Evolutionary conservation across 2,797 vertebrate species (phyloP).

Genomic region (Clamator glandarius): DNA sequence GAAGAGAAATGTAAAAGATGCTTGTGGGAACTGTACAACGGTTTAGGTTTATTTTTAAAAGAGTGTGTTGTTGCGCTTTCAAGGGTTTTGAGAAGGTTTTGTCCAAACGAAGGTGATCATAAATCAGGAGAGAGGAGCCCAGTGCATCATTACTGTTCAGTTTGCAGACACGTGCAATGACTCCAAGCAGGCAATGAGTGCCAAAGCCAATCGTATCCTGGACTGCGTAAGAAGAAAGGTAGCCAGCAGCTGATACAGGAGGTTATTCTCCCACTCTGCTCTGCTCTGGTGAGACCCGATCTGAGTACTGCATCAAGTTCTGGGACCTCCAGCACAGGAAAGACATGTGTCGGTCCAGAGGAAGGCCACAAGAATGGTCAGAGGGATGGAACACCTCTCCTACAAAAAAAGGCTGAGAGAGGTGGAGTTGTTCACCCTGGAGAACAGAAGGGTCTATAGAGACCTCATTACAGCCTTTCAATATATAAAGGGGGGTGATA

Average conservation of each 20-base stretch:
- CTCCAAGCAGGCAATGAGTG: neutral
- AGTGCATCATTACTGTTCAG: neutral
- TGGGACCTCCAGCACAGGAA: neutral
- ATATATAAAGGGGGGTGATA: neutral
- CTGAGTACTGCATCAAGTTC: neutral
- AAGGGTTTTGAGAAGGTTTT: neutral
- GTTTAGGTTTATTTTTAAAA: neutral
- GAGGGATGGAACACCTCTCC: neutral
- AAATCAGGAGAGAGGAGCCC: neutral
- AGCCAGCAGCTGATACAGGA: neutral
- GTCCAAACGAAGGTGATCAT: neutral
- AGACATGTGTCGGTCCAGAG: neutral
- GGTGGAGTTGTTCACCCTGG: neutral
- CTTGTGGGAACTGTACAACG: neutral
- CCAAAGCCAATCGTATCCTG: neutral
- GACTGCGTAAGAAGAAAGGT: neutral
- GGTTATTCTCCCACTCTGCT: neutral
- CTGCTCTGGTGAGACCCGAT: neutral
- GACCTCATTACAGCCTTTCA: neutral
- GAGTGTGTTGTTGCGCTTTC: neutral
- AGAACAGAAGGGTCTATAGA: neutral
- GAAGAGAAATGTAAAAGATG: neutral
- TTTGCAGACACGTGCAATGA: neutral
- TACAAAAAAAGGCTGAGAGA: neutral
- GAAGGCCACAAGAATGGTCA: neutral